phyloP scores from a whole-genome alignment of 2,797 vertebrate species.

The Arctocebus calabarensis region DNA sequence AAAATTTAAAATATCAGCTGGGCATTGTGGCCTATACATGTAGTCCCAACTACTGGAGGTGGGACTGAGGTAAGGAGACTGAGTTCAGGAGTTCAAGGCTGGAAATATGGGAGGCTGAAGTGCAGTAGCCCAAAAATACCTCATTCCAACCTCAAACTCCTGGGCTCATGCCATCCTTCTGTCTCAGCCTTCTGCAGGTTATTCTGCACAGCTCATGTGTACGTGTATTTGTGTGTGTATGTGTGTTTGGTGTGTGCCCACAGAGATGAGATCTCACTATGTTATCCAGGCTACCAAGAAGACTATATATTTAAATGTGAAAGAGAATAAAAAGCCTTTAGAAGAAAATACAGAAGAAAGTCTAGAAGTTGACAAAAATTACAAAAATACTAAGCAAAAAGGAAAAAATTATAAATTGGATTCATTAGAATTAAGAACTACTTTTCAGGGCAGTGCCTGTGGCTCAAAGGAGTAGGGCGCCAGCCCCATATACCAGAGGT shows the following conservation, averaged over 20 bases:
- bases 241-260: no score
- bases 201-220: neutral
- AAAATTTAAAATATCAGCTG: neutral
- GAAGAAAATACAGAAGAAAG: neutral
- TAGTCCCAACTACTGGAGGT: neutral
- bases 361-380: neutral
- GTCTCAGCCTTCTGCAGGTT: neutral
- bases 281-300: neutral
- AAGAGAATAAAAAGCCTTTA: neutral
- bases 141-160: neutral
- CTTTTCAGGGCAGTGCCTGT: neutral
- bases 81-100: neutral
- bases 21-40: no score
- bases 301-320: neutral
- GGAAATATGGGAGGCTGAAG: neutral
- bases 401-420: neutral
- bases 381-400: constrained; percentile 19
- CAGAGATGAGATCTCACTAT: neutral
- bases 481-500: no score
- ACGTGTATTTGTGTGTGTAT: no score
- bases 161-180: neutral
- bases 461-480: no score
- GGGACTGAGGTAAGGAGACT: neutral
- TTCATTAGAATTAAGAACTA: neutral
- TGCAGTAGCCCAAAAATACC: neutral